These are phyloP conservation scores for Heterocephalus glaber DNA, from an alignment of 2,113 vertebrate genomes.

Conservation along the genomic window DNA sequence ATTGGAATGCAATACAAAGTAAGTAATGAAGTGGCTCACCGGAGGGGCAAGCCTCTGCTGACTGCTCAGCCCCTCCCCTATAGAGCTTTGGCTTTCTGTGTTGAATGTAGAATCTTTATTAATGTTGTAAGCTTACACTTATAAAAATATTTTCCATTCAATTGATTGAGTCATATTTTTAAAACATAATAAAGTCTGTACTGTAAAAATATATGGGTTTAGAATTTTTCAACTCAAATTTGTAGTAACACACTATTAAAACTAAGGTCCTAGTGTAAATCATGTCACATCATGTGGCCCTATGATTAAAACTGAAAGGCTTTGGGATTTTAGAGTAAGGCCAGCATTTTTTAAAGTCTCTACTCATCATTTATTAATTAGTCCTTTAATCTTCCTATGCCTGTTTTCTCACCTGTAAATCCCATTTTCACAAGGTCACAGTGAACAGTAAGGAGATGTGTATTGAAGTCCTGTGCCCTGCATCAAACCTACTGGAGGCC, in stretches of 20 bases:
- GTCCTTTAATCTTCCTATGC: neutral
- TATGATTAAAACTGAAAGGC: neutral
- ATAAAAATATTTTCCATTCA: neutral
- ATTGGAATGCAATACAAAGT: neutral
- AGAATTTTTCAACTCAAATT: neutral
- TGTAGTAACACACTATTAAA: neutral
- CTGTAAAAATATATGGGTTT: neutral
- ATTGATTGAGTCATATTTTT: neutral
- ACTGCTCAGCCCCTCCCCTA: neutral
- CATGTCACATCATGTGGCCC: neutral
- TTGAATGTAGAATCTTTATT: neutral
- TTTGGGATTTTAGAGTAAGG: too few species aligned
- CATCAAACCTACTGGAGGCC: neutral
- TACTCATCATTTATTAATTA: neutral
- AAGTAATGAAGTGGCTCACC: too few species aligned
- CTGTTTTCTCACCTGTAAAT: neutral
- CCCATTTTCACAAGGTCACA: neutral
- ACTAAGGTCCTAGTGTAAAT: too few species aligned
- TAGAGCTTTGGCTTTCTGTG: neutral
- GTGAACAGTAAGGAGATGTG: neutral
- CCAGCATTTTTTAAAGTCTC: neutral
- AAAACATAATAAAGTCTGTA: neutral
- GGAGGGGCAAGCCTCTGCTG: neutral
- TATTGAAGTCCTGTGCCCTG: neutral
- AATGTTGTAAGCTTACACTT: neutral